A percentile compares a stretch with the other conserved stretches of the same genome.
Evolutionary conservation across 2,113 vertebrate genomes (phyloP).

Genomic region (Alexandromys fortis): DNA sequence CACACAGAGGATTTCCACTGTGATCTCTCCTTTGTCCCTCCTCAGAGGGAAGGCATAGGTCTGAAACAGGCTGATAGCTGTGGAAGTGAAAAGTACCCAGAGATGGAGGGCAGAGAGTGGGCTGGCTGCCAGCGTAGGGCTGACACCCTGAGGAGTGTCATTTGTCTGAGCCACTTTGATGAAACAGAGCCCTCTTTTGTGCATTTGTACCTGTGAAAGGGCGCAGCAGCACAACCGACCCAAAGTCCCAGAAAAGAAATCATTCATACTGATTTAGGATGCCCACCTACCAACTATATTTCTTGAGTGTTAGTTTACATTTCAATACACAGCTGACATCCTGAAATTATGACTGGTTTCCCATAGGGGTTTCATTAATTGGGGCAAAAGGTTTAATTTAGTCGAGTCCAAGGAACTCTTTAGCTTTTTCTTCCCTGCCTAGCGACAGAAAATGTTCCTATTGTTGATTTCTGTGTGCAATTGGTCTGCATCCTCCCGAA

Average conservation of each 20-base stretch:
- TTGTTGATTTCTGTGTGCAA: slow-evolving; percentile 12
- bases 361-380: slow-evolving; percentile 40
- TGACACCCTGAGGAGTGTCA: slow-evolving; percentile 43
- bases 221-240: not conserved
- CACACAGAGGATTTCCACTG: slow-evolving; percentile 71
- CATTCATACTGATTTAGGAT: slow-evolving; percentile 38
- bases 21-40: slow-evolving; percentile 70
- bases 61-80: slow-evolving; percentile 71
- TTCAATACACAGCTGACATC: slow-evolving; percentile 33
- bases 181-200: slow-evolving; percentile 67
- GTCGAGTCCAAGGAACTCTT: slow-evolving; percentile 31
- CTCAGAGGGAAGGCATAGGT: slow-evolving; percentile 56
- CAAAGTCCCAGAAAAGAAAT: slow-evolving; percentile 49
- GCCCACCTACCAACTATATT: not conserved
- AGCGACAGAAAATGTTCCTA: not conserved
- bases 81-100: slow-evolving; percentile 43
- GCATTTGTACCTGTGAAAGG: slow-evolving; percentile 58
- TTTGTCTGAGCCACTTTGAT: slow-evolving; percentile 65
- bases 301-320: slow-evolving; percentile 21
- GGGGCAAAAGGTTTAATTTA: slow-evolving; percentile 55
- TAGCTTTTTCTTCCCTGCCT: not conserved
- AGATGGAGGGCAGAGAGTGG: not conserved
- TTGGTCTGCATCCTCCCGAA: not conserved
- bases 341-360: slow-evolving; percentile 46
- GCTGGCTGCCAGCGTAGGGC: slow-evolving; percentile 35